These are phyloP conservation scores for Luffia ferchaultella DNA, from an alignment of 2,888 invertebrate genomes.

Conservation along the genomic window DNA sequence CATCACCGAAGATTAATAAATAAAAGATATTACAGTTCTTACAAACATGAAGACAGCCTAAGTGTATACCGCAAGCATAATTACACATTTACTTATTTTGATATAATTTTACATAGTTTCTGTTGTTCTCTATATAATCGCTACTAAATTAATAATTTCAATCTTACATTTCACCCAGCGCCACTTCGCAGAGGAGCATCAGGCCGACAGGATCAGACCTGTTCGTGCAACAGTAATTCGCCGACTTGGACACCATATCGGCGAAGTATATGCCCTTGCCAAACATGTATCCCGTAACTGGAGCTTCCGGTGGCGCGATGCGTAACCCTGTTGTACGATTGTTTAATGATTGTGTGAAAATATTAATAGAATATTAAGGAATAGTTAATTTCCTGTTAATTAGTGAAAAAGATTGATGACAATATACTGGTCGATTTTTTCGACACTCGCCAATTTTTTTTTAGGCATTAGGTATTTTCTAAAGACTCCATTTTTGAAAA, in stretches of 20 bases:
- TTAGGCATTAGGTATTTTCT: not conserved
- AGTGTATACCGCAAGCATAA: not conserved
- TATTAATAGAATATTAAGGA: not conserved
- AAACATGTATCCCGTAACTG: conserved; percentile 95
- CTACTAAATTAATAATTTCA: not conserved
- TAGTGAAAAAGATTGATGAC: not conserved
- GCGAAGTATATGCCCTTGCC: conserved; percentile 98
- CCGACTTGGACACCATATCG: conserved; percentile 98
- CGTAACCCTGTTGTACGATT: too few relatives aligned
- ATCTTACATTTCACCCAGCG: conserved; percentile 89
- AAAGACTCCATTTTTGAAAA: not conserved
- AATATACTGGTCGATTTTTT: not conserved
- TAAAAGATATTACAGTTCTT: not conserved
- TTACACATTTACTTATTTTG: not conserved
- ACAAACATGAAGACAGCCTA: not conserved
- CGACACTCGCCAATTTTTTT: not conserved
- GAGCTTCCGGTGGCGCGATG: conserved; percentile 98
- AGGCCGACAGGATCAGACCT: conserved; percentile 77
- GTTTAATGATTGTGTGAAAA: too few relatives aligned
- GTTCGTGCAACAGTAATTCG: conserved; percentile 91
- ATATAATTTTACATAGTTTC: not conserved
- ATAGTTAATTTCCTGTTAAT: not conserved
- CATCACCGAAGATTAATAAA: not conserved
- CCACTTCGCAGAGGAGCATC: conserved; percentile 93
- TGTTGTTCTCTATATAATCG: not conserved